Conservation (phyloP, 1,140 invertebrate genomes). For the Drosophila subobscura region DNA sequence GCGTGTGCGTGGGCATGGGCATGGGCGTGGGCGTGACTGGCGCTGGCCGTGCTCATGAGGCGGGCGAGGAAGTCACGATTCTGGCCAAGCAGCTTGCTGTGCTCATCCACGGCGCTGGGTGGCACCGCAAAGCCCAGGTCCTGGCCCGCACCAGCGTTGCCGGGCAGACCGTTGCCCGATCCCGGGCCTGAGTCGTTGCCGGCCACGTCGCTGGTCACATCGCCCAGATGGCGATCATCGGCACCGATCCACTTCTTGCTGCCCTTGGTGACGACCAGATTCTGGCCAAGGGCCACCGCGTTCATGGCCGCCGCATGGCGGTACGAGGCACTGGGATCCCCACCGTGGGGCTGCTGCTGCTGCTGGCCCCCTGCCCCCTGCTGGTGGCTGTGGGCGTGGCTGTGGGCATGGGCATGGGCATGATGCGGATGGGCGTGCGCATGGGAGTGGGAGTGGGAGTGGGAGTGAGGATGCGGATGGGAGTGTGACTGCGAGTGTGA, state of each 20-base stretch:
- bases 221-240: constrained; percentile 65
- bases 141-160: constrained; percentile 25
- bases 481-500: constrained; percentile 13
- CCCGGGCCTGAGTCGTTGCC: constrained; percentile 28
- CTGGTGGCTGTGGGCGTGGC: constrained; percentile 14
- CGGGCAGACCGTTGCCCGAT: not conserved
- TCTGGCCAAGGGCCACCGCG: constrained; percentile 66
- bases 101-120: constrained; percentile 70
- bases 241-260: constrained; percentile 83
- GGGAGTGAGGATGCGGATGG: constrained; percentile 55
- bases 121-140: constrained; percentile 77
- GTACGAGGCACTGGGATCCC: constrained; percentile 50
- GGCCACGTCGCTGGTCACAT: constrained; percentile 54
- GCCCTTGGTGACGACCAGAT: constrained; percentile 82
- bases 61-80: constrained; percentile 80
- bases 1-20: constrained; percentile 40
- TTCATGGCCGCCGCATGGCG: constrained; percentile 74
- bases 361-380: constrained; percentile 47
- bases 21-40: constrained; percentile 60
- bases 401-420: constrained; percentile 33
- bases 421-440: constrained; percentile 36
- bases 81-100: constrained; percentile 75
- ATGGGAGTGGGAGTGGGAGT: constrained; percentile 30
- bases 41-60: constrained; percentile 75
- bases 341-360: constrained; percentile 24